Percentiles rank a stretch among this genome's conserved stretches.
These are phyloP conservation scores for Camponotus vicinus DNA, from an alignment of 1,140 invertebrate species.

Conservation along the genomic window DNA sequence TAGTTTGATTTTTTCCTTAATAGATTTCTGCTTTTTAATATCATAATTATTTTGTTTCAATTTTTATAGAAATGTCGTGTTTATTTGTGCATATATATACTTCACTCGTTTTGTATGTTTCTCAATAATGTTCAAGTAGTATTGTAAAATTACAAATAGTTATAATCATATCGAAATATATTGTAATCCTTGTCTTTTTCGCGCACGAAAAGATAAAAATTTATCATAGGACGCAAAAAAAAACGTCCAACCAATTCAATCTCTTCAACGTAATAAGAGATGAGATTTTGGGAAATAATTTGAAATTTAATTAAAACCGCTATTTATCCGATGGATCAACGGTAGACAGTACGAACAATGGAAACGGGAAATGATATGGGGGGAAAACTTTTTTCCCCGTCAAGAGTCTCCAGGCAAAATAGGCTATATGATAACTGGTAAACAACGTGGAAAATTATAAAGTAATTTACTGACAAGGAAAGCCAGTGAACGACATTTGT, in stretches of 20 bases:
- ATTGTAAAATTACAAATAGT: neutral
- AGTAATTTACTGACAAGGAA: constrained; percentile 55
- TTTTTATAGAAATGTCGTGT: too few species aligned
- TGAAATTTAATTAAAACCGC: constrained; percentile 79
- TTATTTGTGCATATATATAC: too few species aligned
- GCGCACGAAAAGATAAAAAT: constrained; percentile 23
- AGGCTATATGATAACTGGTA: constrained; percentile 73
- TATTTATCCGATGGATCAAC: constrained; percentile 73
- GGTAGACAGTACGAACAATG: constrained; percentile 35
- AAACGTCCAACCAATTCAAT: neutral
- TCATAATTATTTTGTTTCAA: neutral
- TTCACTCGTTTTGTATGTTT: neutral
- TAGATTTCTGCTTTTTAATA: neutral
- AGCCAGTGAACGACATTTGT: constrained; percentile 1
- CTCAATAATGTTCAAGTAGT: constrained; percentile 10
- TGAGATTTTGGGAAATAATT: constrained; percentile 68
- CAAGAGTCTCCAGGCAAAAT: constrained; percentile 67
- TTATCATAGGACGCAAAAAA: neutral
- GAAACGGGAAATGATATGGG: constrained; percentile 32
- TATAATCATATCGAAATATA: neutral
- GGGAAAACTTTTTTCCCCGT: constrained; percentile 41
- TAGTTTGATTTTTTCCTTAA: too few species aligned
- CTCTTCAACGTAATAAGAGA: constrained; percentile 36
- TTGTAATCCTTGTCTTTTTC: neutral
- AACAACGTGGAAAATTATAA: constrained; percentile 71